Evolutionary conservation across 2,113 vertebrate species (phyloP).

Genomic region (Enhydra lutris): DNA sequence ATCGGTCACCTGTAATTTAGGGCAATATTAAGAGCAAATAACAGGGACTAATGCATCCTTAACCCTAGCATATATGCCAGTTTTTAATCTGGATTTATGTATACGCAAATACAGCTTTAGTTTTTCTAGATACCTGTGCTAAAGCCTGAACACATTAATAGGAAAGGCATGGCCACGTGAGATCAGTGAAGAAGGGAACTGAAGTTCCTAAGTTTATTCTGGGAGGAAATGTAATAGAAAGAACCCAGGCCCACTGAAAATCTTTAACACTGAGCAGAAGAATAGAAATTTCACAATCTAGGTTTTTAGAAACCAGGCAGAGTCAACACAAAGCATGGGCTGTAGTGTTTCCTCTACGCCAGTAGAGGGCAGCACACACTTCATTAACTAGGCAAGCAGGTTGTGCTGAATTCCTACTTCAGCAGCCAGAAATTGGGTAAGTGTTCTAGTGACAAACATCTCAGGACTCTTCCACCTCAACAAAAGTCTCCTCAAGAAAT

Average conservation of each 20-base stretch:
- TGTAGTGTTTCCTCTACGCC: conserved; percentile 55
- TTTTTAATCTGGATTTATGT: not conserved
- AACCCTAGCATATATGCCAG: rapidly evolving
- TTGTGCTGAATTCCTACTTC: not conserved
- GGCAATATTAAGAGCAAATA: not conserved
- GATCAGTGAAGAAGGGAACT: not conserved
- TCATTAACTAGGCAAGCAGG: conserved; percentile 64
- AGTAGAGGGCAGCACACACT: conserved; percentile 82
- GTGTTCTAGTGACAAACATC: not conserved
- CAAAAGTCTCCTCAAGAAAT: not conserved
- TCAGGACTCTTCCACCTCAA: not conserved
- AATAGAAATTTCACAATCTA: not conserved
- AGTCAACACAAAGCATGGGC: not conserved
- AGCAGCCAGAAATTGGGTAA: not conserved
- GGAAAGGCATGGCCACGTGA: not conserved
- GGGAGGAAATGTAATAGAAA: not conserved
- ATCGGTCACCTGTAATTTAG: not conserved
- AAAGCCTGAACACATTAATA: not conserved
- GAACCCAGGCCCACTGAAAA: not conserved
- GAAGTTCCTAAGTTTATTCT: not conserved
- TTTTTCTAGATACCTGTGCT: not conserved
- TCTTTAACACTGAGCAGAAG: not conserved
- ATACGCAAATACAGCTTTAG: not conserved
- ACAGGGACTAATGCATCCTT: too few species aligned
- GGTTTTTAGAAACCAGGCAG: not conserved